A percentile compares a stretch with the other conserved stretches of the same genome.
phyloP scores from a whole-genome alignment of 1,140 invertebrate genomes.

The Bombus soroeensis region DNA sequence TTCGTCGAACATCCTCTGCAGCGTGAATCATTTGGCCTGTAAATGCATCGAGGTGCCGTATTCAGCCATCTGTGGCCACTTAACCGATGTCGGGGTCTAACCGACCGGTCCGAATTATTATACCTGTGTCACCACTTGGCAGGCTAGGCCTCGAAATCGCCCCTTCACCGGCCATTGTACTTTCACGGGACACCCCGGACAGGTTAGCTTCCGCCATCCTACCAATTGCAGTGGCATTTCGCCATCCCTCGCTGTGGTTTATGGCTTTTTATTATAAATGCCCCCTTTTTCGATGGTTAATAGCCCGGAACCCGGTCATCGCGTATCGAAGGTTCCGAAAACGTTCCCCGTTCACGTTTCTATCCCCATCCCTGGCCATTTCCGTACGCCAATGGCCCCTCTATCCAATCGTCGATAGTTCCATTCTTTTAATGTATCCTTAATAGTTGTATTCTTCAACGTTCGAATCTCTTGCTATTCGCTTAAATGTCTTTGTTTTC shows the following conservation, averaged over 20 bases:
- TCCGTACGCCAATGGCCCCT: not conserved
- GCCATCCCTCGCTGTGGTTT: constrained; percentile 33
- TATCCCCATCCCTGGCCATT: constrained; percentile 18
- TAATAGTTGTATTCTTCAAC: not conserved
- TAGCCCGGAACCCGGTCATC: constrained; percentile 53
- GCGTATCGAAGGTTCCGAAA: constrained; percentile 13
- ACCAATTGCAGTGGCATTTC: constrained; percentile 26
- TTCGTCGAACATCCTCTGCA: constrained; percentile 44
- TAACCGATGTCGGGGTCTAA: constrained; percentile 58
- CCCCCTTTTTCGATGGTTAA: constrained; percentile 42
- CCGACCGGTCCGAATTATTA: constrained; percentile 69
- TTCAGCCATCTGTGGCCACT: constrained; percentile 71
- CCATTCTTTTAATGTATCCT: not conserved
- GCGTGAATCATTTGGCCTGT: constrained; percentile 66
- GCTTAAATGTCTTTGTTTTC: not conserved
- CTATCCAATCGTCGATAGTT: not conserved
- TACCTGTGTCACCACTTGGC: constrained; percentile 63
- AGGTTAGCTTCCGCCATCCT: constrained; percentile 58
- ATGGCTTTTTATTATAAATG: constrained; percentile 62
- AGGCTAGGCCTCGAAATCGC: constrained; percentile 45
- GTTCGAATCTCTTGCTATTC: not conserved
- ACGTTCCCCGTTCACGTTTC: constrained; percentile 31
- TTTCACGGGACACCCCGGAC: constrained; percentile 18
- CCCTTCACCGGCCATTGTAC: constrained; percentile 51
- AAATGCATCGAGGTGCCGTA: constrained; percentile 50